phyloP scores from a whole-genome alignment of 2,797 vertebrate genomes.

The Graptemys geographica region DNA sequence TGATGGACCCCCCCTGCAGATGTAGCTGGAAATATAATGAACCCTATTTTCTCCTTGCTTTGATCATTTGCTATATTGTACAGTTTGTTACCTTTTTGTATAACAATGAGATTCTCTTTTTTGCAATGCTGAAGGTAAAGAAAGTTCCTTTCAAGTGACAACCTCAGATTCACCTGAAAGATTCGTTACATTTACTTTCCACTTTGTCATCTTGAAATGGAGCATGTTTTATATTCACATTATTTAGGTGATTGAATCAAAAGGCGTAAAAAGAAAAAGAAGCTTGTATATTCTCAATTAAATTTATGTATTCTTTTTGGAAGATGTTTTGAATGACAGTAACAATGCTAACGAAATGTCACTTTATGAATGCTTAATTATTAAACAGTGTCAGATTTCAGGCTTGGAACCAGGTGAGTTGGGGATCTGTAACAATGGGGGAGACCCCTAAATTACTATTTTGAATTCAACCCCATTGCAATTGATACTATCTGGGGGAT shows the following conservation, averaged over 20 bases:
- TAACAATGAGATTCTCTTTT: background rate
- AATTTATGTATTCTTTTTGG: background rate
- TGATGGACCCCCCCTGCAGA: background rate
- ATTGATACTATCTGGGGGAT: background rate
- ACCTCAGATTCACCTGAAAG: background rate
- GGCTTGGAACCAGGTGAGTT: background rate
- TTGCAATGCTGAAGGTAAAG: background rate
- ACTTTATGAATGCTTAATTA: background rate
- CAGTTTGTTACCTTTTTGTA: conserved; percentile 11
- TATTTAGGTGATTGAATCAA: conserved; percentile 6
- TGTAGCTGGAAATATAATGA: background rate
- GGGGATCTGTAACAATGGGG: background rate
- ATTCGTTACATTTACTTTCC: background rate
- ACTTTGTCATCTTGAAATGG: conserved; percentile 1
- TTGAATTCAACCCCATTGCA: background rate
- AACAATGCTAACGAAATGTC: background rate
- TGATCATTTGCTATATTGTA: background rate
- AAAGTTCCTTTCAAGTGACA: background rate
- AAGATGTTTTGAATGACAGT: background rate
- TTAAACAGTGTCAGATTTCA: background rate
- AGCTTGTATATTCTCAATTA: background rate
- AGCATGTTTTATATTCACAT: background rate
- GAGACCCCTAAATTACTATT: background rate
- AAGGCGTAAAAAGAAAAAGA: background rate
- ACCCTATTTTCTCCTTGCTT: background rate